A percentile compares a stretch with the other conserved stretches of the same genome.
Evolutionary conservation across 2,797 vertebrate species (phyloP).

Genomic region (Pitangus sulphuratus): DNA sequence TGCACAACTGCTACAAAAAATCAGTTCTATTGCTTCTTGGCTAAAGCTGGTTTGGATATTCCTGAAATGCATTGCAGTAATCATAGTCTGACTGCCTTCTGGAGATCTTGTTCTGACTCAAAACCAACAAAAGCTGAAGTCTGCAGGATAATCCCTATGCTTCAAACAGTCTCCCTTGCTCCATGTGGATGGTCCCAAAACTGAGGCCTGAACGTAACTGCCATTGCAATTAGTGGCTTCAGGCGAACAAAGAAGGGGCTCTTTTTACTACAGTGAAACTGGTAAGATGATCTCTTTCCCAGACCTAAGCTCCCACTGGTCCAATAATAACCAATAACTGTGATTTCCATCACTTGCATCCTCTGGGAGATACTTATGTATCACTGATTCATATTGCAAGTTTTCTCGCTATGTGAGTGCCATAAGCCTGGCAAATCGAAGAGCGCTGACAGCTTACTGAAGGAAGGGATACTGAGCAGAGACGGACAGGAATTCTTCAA

Average conservation of each 20-base stretch:
- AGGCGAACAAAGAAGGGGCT: slow-evolving; percentile 35
- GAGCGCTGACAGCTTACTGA: slow-evolving; percentile 31
- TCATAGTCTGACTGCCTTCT: background rate
- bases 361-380: slow-evolving; percentile 5
- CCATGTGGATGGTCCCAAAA: background rate
- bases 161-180: background rate
- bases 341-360: slow-evolving; percentile 47
- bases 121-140: background rate
- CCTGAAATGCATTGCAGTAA: slow-evolving; percentile 6
- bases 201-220: background rate
- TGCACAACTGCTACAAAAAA: background rate
- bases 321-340: slow-evolving; percentile 58
- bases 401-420: background rate
- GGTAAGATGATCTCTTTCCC: slow-evolving; percentile 45
- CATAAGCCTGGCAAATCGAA: slow-evolving; percentile 9
- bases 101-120: background rate
- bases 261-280: slow-evolving; percentile 1
- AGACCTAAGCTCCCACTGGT: slow-evolving; percentile 19
- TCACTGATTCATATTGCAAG: slow-evolving; percentile 15
- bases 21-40: background rate
- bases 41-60: background rate
- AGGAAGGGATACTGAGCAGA: slow-evolving; percentile 33
- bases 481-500: slow-evolving; percentile 23
- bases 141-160: background rate
- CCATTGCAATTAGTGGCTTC: slow-evolving; percentile 28